phyloP scores from a whole-genome alignment of 1,140 invertebrate genomes.

The Drosophila baimaii region DNA sequence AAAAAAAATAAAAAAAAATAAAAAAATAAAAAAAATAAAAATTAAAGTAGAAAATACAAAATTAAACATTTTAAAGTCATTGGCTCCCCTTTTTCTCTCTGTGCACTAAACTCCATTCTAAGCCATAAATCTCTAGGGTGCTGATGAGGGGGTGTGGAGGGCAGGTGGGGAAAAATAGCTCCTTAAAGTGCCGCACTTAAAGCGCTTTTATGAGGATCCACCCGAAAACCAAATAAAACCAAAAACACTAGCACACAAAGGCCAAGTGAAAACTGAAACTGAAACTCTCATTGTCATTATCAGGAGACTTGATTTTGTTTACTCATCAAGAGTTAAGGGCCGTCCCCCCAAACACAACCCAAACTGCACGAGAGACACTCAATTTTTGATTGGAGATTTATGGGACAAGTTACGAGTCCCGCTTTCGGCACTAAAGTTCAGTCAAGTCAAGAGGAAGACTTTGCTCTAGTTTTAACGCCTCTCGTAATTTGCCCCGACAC shows the following conservation, averaged over 20 bases:
- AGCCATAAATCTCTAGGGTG: constrained; percentile 54
- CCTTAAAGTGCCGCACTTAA: constrained; percentile 62
- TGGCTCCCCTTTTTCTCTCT: too few relatives aligned
- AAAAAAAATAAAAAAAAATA: too few relatives aligned
- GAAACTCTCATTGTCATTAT: constrained; percentile 52
- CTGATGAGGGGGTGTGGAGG: constrained; percentile 2
- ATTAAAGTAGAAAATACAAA: too few relatives aligned
- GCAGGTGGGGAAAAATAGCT: constrained; percentile 12
- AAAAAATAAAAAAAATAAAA: too few relatives aligned
- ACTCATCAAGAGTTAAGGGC: constrained; percentile 37
- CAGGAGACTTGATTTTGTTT: constrained; percentile 52
- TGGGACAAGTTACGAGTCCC: constrained; percentile 50
- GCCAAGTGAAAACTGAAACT: constrained; percentile 29
- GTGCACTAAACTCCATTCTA: constrained; percentile 25
- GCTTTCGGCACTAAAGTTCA: constrained; percentile 63
- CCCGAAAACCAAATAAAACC: constrained; percentile 22
- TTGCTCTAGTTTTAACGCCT: constrained; percentile 80
- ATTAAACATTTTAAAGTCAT: too few relatives aligned
- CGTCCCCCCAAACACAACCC: constrained; percentile 1
- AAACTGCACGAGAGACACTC: constrained; percentile 43
- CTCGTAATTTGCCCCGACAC: constrained; percentile 67
- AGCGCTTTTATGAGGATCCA: constrained; percentile 40
- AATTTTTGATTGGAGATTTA: constrained; percentile 77
- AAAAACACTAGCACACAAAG: constrained; percentile 9
- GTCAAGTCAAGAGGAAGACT: constrained; percentile 33